Conservation (phyloP, 2,113 vertebrate species). For the Emydura subglobosa region DNA sequence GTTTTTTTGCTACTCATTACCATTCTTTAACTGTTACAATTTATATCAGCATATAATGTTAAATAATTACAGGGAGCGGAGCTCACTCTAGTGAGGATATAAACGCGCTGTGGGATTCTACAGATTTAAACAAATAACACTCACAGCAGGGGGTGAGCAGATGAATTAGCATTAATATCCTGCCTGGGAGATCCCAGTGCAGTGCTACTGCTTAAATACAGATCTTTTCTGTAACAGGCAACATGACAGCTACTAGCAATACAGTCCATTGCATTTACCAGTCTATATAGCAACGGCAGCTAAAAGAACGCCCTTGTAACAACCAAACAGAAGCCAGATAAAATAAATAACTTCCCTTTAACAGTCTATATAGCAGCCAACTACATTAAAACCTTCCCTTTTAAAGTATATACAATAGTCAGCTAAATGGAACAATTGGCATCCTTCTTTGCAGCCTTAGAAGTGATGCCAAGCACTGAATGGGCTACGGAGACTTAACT, state of each 20-base stretch:
- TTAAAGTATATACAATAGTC: conserved; percentile 82
- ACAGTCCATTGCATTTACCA: conserved; percentile 73
- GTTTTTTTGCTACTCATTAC: conserved; percentile 88
- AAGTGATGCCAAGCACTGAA: conserved; percentile 58
- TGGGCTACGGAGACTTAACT: not conserved
- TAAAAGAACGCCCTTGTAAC: conserved; percentile 62
- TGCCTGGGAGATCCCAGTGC: conserved; percentile 90
- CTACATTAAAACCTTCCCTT: conserved; percentile 85
- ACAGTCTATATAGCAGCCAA: conserved; percentile 80
- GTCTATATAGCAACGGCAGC: conserved; percentile 79
- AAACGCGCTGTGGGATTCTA: conserved; percentile 98
- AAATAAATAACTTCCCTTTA: conserved; percentile 82
- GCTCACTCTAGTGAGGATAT: conserved; percentile 98
- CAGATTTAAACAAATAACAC: conserved; percentile 99
- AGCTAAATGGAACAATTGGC: conserved; percentile 83
- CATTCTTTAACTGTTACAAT: conserved; percentile 97
- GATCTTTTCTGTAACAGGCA: conserved; percentile 86
- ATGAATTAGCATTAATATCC: conserved; percentile 99
- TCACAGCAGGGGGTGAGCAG: conserved; percentile 94
- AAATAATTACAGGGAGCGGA: conserved; percentile 97
- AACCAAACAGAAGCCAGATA: conserved; percentile 79
- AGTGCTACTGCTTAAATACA: conserved; percentile 87
- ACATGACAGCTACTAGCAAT: conserved; percentile 83
- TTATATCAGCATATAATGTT: conserved; percentile 98
- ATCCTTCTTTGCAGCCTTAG: conserved; percentile 74